Conservation (phyloP, 2,797 vertebrate species). For the Borostomias antarcticus region DNA sequence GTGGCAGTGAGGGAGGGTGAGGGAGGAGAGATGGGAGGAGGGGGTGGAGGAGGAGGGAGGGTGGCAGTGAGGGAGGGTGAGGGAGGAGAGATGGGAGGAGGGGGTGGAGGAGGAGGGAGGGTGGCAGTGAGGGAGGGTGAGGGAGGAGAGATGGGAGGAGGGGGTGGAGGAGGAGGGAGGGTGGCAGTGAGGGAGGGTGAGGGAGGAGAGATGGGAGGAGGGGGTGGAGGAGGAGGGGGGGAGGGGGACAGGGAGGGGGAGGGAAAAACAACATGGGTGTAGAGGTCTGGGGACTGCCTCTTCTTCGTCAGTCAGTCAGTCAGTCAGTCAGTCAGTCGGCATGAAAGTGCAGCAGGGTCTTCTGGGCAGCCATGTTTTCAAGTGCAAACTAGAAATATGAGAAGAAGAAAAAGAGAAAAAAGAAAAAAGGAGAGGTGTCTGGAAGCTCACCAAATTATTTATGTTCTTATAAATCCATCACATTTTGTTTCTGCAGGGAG, state of each 20-base stretch:
- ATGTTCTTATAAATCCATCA: conserved; percentile 76
- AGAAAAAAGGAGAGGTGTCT: not conserved
- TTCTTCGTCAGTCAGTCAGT: conserved; percentile 78
- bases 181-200: not conserved
- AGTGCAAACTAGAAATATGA: conserved; percentile 80
- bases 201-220: not conserved
- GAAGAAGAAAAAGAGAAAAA: conserved; percentile 40
- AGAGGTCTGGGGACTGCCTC: conserved; percentile 63
- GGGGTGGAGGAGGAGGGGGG: not conserved
- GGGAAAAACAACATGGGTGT: too few species aligned
- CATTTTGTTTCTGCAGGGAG: conserved; percentile 70
- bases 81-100: not conserved
- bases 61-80: not conserved
- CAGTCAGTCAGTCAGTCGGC: conserved; percentile 72
- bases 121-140: not conserved
- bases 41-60: not conserved
- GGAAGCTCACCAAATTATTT: conserved; percentile 80
- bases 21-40: not conserved
- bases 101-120: not conserved
- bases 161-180: not conserved
- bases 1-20: not conserved
- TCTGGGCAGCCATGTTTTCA: conserved; percentile 77
- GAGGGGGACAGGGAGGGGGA: not conserved
- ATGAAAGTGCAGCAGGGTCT: conserved; percentile 82
- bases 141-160: too few species aligned